These are phyloP conservation scores for Dunckerocampus dactyliophorus DNA, from an alignment of 2,113 vertebrate species.

Conservation along the genomic window DNA sequence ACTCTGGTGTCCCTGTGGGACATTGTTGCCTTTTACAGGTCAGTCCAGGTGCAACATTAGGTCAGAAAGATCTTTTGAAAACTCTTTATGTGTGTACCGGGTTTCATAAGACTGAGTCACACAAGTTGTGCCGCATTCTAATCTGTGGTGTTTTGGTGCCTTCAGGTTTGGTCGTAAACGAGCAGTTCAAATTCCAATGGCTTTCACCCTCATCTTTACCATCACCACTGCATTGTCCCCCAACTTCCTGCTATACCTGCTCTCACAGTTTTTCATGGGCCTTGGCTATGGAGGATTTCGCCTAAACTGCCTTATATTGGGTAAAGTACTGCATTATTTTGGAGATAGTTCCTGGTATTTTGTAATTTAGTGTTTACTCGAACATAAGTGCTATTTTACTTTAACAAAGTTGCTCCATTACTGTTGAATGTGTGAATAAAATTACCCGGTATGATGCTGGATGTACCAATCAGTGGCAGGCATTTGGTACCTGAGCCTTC, in stretches of 20 bases:
- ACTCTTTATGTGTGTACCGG: too few species aligned
- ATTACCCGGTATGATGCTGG: too few species aligned
- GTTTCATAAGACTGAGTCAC: neutral
- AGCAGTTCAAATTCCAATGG: slow-evolving; percentile 52
- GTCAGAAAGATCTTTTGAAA: too few species aligned
- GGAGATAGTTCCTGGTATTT: neutral
- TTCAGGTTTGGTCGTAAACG: slow-evolving; percentile 60
- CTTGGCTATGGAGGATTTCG: slow-evolving; percentile 61
- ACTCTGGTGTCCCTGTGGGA: too few species aligned
- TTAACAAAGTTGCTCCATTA: too few species aligned
- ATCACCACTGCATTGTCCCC: slow-evolving; percentile 48
- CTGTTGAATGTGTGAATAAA: too few species aligned
- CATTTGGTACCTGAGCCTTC: too few species aligned
- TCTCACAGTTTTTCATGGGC: slow-evolving; percentile 53
- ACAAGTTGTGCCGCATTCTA: neutral
- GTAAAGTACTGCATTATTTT: slow-evolving; percentile 26
- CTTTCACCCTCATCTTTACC: slow-evolving; percentile 47
- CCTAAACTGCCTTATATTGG: slow-evolving; percentile 56
- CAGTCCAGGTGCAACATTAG: too few species aligned
- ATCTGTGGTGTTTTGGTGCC: slow-evolving; percentile 5
- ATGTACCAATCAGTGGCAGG: too few species aligned
- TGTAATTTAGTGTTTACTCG: neutral
- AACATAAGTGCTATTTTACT: neutral
- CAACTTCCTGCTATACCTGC: slow-evolving; percentile 47
- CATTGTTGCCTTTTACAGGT: too few species aligned